These are phyloP conservation scores for Leuciscus waleckii DNA, from an alignment of 2,797 vertebrate species.

Conservation along the genomic window DNA sequence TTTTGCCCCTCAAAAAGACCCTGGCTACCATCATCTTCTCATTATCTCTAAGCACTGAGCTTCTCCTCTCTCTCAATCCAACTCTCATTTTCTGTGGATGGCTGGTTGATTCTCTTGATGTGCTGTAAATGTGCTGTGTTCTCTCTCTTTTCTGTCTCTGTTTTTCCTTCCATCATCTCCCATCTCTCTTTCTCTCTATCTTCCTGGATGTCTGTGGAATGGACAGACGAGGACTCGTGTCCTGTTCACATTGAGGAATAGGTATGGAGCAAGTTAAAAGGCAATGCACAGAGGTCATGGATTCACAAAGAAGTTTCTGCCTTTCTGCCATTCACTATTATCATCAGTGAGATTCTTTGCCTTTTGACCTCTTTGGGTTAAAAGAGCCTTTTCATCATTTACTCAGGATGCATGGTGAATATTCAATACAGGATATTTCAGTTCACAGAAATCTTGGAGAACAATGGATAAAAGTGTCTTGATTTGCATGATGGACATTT, in stretches of 20 bases:
- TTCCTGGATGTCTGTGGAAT: conserved; percentile 80
- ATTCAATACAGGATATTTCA: not conserved
- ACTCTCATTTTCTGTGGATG: conserved; percentile 68
- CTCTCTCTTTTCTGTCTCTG: conserved; percentile 73
- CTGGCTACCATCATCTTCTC: conserved; percentile 39
- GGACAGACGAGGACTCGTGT: conserved; percentile 91
- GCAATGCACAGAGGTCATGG: conserved; percentile 51
- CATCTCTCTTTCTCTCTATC: conserved; percentile 61
- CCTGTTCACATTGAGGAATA: conserved; percentile 96
- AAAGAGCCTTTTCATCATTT: conserved; percentile 42
- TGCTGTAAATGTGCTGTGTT: conserved; percentile 78
- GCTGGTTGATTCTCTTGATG: conserved; percentile 73
- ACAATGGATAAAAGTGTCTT: conserved; percentile 28
- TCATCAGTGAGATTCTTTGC: conserved; percentile 19
- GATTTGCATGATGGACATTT: conserved; percentile 27
- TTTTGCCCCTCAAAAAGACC: not conserved
- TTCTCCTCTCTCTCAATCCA: conserved; percentile 53
- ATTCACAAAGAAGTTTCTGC: conserved; percentile 36
- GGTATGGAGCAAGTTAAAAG: conserved; percentile 79
- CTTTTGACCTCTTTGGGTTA: conserved; percentile 35
- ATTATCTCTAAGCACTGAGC: conserved; percentile 44
- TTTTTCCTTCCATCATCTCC: conserved; percentile 57
- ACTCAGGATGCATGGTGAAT: conserved; percentile 36
- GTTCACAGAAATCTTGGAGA: conserved; percentile 25
- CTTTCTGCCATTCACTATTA: conserved; percentile 37